Conservation (phyloP, 2,888 invertebrate species). For the Andrena marginata region DNA sequence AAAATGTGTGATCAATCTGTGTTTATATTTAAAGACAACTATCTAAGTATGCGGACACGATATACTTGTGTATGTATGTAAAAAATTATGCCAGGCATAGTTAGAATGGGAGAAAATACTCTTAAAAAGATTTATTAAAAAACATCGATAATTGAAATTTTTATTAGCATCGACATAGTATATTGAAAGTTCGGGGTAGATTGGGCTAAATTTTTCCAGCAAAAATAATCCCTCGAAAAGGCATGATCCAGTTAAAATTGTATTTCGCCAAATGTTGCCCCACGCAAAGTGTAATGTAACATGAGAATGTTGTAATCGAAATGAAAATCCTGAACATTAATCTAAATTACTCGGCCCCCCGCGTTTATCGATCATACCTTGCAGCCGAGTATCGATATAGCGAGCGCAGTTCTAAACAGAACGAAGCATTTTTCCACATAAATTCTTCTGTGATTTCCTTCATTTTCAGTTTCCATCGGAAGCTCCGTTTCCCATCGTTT, state of each 20-base stretch:
- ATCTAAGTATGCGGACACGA: background rate
- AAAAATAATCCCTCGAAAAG: background rate
- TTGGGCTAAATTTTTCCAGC: too few species aligned
- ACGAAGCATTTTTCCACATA: slow-evolving; percentile 23
- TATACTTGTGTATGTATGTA: too few species aligned
- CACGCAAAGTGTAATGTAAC: background rate
- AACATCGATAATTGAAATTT: too few species aligned
- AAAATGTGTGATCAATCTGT: background rate
- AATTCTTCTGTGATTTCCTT: slow-evolving; percentile 50
- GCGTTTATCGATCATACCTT: background rate
- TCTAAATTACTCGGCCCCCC: slow-evolving; percentile 19
- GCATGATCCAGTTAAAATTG: too few species aligned
- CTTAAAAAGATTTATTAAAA: too few species aligned
- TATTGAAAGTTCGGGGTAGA: too few species aligned
- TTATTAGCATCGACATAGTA: too few species aligned
- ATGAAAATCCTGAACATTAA: slow-evolving; percentile 2
- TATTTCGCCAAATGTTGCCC: too few species aligned
- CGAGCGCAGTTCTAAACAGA: slow-evolving; percentile 6
- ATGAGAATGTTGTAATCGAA: background rate
- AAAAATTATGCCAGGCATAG: too few species aligned
- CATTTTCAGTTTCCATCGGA: slow-evolving; percentile 49
- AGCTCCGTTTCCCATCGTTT: slow-evolving; percentile 47
- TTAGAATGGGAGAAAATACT: background rate
- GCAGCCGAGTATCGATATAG: slow-evolving; percentile 11
- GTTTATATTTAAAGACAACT: background rate